Conservation (phyloP, 2,113 vertebrate species). For the Cottus gobio region DNA sequence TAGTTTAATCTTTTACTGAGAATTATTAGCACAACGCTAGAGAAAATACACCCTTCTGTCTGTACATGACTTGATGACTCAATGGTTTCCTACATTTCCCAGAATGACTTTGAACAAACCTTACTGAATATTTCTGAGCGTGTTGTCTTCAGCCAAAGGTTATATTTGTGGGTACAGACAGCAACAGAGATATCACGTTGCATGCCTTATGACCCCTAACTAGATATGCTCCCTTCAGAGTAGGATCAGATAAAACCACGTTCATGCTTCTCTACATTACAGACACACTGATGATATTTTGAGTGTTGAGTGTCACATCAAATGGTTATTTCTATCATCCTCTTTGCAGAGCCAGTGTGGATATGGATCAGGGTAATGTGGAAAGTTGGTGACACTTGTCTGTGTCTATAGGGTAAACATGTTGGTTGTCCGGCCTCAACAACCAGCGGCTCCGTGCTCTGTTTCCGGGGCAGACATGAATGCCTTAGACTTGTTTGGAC, state of each 20-base stretch:
- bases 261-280: slow-evolving; percentile 11
- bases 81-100: slow-evolving; percentile 2
- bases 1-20: neutral
- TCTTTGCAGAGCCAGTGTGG: neutral
- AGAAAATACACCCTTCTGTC: neutral
- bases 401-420: slow-evolving; percentile 70
- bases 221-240: neutral
- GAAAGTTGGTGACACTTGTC: slow-evolving; percentile 44
- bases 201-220: neutral
- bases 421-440: slow-evolving; percentile 11
- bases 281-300: slow-evolving; percentile 53
- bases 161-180: neutral
- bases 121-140: neutral
- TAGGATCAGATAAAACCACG: slow-evolving; percentile 31
- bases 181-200: neutral
- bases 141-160: neutral
- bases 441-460: slow-evolving; percentile 22
- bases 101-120: neutral
- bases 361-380: slow-evolving; percentile 20
- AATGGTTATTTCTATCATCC: neutral
- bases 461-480: slow-evolving; percentile 45
- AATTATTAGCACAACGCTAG: neutral
- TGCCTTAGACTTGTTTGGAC: slow-evolving; percentile 65
- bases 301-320: slow-evolving; percentile 14
- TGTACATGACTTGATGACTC: neutral